These are phyloP conservation scores for Rachycentron canadum DNA, from an alignment of 2,797 vertebrate species.

Conservation along the genomic window DNA sequence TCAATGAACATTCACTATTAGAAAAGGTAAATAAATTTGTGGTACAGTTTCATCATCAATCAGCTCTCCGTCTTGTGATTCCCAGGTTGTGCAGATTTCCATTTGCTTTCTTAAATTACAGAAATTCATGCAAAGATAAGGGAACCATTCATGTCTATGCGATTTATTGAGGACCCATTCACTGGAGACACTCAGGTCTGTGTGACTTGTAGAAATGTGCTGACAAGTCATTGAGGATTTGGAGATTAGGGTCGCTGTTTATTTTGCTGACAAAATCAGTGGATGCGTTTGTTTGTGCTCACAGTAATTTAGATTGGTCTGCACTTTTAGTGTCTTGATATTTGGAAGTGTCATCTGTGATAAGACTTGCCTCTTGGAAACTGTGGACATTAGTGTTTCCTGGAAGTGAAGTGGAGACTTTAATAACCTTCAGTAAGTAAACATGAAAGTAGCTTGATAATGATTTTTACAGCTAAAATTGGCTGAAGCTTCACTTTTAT, in stretches of 20 bases:
- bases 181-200: background rate
- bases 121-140: conserved; percentile 22
- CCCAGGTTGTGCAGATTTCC: conserved; percentile 34
- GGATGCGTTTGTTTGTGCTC: background rate
- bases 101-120: conserved; percentile 37
- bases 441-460: background rate
- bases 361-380: background rate
- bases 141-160: background rate
- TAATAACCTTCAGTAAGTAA: background rate
- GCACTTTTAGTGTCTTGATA: background rate
- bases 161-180: conserved; percentile 21
- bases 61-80: conserved; percentile 24
- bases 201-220: conserved; percentile 25
- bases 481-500: background rate
- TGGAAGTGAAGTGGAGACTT: background rate
- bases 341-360: background rate
- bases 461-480: background rate
- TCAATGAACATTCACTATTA: background rate
- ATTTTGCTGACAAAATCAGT: conserved; percentile 19
- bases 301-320: background rate
- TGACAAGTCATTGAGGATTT: conserved; percentile 6
- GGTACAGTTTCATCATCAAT: conserved; percentile 40
- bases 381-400: background rate
- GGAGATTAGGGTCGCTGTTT: conserved; percentile 11
- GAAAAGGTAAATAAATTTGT: background rate